A percentile compares a stretch with the other conserved stretches of the same genome.
phyloP scores from a whole-genome alignment of 2,113 vertebrate genomes.

The Gymnobelideus leadbeateri region DNA sequence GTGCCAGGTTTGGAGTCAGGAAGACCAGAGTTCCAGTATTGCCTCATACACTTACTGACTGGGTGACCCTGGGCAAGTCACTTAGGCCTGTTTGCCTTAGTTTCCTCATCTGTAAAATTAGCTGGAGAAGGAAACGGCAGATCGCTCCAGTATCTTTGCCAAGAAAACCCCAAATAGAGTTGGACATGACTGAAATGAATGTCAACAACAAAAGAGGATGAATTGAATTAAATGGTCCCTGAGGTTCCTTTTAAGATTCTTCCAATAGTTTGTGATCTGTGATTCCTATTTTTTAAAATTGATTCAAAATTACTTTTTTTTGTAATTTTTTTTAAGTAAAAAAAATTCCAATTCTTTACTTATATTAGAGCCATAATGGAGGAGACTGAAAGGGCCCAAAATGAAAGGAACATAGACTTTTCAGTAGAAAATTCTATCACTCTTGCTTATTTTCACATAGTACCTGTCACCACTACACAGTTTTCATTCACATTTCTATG shows the following conservation, averaged over 20 bases:
- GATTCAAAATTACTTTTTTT: not conserved
- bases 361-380: not conserved
- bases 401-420: too few species aligned
- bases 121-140: not conserved
- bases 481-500: too few species aligned
- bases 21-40: too few species aligned
- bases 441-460: too few species aligned
- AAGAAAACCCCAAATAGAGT: not conserved
- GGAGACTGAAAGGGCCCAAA: not conserved
- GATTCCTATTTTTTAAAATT: not conserved
- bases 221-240: not conserved
- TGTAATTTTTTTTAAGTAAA: not conserved
- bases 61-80: not conserved
- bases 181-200: not conserved
- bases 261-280: not conserved
- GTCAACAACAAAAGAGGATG: not conserved
- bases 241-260: not conserved
- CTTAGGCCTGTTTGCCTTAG: not conserved
- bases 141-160: not conserved
- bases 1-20: too few species aligned
- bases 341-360: not conserved
- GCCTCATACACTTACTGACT: not conserved
- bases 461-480: too few species aligned
- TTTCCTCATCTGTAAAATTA: not conserved
- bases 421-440: too few species aligned